Evolutionary conservation across 2,797 vertebrate species (phyloP).

Genomic region (Onychomys torridus): DNA sequence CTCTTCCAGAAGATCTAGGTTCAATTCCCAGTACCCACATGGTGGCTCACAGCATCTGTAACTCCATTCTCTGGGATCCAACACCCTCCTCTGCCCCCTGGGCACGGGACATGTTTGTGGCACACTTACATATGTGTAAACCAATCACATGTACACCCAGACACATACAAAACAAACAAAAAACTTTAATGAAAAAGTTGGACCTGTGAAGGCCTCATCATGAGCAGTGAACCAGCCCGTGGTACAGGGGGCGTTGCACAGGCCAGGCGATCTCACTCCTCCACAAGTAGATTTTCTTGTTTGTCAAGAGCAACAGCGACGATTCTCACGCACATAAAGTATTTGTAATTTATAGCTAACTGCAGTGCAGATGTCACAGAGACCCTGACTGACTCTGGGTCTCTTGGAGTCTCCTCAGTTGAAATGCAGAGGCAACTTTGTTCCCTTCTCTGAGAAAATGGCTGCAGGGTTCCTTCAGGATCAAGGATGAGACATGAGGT

Average conservation of each 20-base stretch:
- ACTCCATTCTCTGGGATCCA: background rate
- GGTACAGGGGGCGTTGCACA: background rate
- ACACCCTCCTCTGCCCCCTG: background rate
- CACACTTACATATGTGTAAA: background rate
- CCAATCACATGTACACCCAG: background rate
- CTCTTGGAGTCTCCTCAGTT: background rate
- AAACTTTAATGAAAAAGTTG: background rate
- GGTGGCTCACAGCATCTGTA: background rate
- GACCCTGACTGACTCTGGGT: no score
- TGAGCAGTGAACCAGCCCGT: background rate
- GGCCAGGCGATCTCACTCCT: background rate
- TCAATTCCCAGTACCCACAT: background rate
- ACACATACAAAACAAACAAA: background rate
- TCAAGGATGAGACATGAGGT: background rate
- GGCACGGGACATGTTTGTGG: background rate
- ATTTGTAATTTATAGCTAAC: background rate
- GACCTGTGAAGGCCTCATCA: background rate
- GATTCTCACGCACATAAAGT: background rate
- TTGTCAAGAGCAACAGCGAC: background rate
- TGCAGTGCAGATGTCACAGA: background rate
- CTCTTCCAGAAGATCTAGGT: background rate
- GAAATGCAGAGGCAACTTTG: background rate
- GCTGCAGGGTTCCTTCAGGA: background rate
- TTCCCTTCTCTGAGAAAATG: background rate
- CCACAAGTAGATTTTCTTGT: background rate